Base-by-base conservation (phyloP, 2,888 invertebrate species). In the Galerucella pusilla region DNA sequence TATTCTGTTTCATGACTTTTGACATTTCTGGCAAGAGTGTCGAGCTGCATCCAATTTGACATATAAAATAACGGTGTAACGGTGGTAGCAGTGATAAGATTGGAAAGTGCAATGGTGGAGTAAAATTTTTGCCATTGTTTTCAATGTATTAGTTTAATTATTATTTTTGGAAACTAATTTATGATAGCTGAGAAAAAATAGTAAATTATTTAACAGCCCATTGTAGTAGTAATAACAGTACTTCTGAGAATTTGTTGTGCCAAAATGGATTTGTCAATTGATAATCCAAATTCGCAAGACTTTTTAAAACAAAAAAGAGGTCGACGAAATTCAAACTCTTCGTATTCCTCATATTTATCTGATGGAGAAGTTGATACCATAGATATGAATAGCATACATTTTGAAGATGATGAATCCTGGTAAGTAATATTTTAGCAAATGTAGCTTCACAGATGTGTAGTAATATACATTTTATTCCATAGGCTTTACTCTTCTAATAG, bases 401-500 rank as follows among this genome's bases (percentile, higher is more conserved):
- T 89, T 86, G 87, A 88, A 77, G 89, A 91, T 86, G 89, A 90
- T 85, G 91, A 91, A 88, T 90, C 90, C 80, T 92, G 91, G 91
- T 92, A 84, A 88, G 90, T 82, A 73, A 66, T 61, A 20, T 6
- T 42, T 59, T 68, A n/a, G 6, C n/a, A 16, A 25, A 20, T 52
- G 10, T 54, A 35, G 7, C 52, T 14, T 52, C n/a, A 52, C 52
- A 52, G 52, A 52, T 57, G 16, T 57, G 10, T 1, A 57, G 20
- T 20, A 16, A 16, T 20, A 57, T 4, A 20, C 10, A 20, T 16
- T 57, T 57, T 57, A 10, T 10, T 57, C 20, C 16, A 20, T 45
- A 73, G 68, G 69, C 64, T 73, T 45, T 73, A 25, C 42, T 59
- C 72, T 10, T 16, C 66, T 14, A 66, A 59, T 16, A 45, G 16